phyloP scores from a whole-genome alignment of 2,113 vertebrate genomes.

The Pangasianodon gigas region DNA sequence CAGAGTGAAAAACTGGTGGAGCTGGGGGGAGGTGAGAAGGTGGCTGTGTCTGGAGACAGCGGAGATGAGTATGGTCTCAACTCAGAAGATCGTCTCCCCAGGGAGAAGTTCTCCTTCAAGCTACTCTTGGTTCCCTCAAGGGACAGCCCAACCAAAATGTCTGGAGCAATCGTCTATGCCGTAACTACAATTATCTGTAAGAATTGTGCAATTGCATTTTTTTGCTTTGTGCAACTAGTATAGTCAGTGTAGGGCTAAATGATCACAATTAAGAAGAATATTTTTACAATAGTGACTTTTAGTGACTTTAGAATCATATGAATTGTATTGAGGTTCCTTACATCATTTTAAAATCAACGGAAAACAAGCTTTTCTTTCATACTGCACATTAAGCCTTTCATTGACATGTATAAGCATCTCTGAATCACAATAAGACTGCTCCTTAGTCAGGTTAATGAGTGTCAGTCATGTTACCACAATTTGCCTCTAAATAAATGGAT shows the following conservation, averaged over 20 bases:
- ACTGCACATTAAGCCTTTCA: not conserved
- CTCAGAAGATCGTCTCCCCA: conserved; percentile 41
- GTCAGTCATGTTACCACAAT: not conserved
- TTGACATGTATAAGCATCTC: not conserved
- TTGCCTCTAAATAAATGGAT: not conserved
- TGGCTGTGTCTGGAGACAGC: conserved; percentile 67
- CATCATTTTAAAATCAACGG: too few species aligned
- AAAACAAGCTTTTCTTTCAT: not conserved
- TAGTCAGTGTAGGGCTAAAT: not conserved
- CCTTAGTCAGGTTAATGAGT: not conserved
- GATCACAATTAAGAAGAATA: not conserved
- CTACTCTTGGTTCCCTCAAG: conserved; percentile 73
- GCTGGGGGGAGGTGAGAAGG: conserved; percentile 73
- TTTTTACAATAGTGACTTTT: too few species aligned
- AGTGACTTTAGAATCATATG: too few species aligned
- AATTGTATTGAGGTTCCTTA: too few species aligned
- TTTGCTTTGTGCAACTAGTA: not conserved
- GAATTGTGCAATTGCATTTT: conserved; percentile 48
- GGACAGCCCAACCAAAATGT: conserved; percentile 74
- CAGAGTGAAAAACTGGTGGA: conserved; percentile 80
- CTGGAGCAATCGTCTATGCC: conserved; percentile 83
- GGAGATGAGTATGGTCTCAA: conserved; percentile 63
- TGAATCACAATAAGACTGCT: not conserved
- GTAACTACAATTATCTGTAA: conserved; percentile 83
- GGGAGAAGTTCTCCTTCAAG: conserved; percentile 65